These are phyloP conservation scores for Tolmerus cingulatus DNA, from an alignment of 2,888 invertebrate genomes.

Conservation along the genomic window DNA sequence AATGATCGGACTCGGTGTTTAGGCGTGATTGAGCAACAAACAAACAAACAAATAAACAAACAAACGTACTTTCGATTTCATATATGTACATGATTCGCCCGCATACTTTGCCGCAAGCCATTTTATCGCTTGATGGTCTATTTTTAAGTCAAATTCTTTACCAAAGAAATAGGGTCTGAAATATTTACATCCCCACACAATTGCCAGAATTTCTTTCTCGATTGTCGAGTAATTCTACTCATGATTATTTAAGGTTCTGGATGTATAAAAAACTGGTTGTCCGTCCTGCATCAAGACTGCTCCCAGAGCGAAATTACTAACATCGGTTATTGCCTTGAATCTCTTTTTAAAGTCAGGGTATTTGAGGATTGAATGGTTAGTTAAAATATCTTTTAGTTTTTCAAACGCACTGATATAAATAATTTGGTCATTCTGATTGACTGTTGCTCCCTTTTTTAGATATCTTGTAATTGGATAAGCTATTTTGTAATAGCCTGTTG, in stretches of 20 bases:
- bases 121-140: background rate
- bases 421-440: background rate
- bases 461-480: too few relatives aligned
- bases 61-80: too few relatives aligned
- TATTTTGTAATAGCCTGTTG: too few relatives aligned
- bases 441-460: background rate
- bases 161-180: background rate
- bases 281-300: background rate
- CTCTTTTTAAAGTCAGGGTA: slow-evolving; percentile 15
- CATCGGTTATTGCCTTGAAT: background rate
- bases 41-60: too few relatives aligned
- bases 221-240: background rate
- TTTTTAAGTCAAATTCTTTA: slow-evolving; percentile 18
- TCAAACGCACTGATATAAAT: background rate
- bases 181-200: slow-evolving; percentile 1
- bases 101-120: background rate
- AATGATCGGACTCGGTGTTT: too few relatives aligned
- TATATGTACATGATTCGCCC: too few relatives aligned
- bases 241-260: background rate
- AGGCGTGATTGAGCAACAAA: too few relatives aligned
- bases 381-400: slow-evolving; percentile 5
- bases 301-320: background rate
- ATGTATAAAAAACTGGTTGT: background rate
- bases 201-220: slow-evolving; percentile 1
- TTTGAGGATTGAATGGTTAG: background rate